Conservation (phyloP, 2,797 vertebrate species). For the Phoebastria nigripes region DNA sequence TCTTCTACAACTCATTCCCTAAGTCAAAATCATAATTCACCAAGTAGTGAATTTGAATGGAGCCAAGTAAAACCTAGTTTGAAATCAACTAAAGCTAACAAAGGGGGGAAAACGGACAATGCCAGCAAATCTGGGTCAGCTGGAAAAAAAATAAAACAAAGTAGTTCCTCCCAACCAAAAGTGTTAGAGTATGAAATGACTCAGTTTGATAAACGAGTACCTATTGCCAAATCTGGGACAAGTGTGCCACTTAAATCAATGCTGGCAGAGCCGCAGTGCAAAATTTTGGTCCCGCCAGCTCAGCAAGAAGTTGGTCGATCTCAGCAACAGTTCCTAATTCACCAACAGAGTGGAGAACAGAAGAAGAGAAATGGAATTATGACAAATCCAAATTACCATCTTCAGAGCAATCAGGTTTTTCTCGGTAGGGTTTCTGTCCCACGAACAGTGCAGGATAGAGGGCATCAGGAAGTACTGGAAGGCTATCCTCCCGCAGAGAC, state of each 20-base stretch:
- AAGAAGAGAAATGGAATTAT: constrained; percentile 96
- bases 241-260: constrained; percentile 74
- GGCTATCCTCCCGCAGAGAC: constrained; percentile 91
- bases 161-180: constrained; percentile 82
- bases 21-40: constrained; percentile 87
- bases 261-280: constrained; percentile 82
- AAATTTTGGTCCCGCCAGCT: constrained; percentile 82
- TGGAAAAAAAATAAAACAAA: constrained; percentile 89
- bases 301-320: constrained; percentile 84
- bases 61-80: constrained; percentile 89
- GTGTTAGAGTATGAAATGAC: constrained; percentile 98
- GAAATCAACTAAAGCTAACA: constrained; percentile 87
- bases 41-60: constrained; percentile 93
- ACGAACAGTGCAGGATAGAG: constrained; percentile 83
- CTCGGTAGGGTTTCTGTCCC: constrained; percentile 91
- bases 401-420: constrained; percentile 95
- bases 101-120: constrained; percentile 82
- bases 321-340: constrained; percentile 89
- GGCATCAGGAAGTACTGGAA: constrained; percentile 91
- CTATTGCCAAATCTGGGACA: constrained; percentile 84
- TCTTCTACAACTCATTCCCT: constrained; percentile 91
- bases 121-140: constrained; percentile 81
- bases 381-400: constrained; percentile 98
- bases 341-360: constrained; percentile 89
- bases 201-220: constrained; percentile 90